Evolutionary conservation across 2,113 vertebrate genomes (phyloP).

Genomic region (Elephas maximus): DNA sequence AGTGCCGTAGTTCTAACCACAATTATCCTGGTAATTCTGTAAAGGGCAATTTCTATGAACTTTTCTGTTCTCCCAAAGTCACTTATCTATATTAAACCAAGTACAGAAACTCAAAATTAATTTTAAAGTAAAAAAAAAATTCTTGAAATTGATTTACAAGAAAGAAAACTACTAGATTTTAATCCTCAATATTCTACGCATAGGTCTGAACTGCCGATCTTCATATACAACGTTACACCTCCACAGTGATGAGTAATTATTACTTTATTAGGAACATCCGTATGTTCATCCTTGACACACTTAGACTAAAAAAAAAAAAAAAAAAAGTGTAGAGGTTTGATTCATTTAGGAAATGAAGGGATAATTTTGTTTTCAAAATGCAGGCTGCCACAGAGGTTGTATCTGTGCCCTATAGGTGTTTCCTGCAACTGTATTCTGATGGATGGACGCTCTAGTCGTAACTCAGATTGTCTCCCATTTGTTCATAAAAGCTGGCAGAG

Average conservation of each 20-base stretch:
- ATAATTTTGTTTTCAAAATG: constrained; percentile 51
- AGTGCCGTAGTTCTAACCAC: background rate
- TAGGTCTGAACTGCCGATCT: background rate
- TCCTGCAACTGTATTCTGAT: background rate
- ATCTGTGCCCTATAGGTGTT: background rate
- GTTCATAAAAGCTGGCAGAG: constrained; percentile 25
- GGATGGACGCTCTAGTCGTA: background rate
- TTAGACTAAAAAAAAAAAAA: background rate
- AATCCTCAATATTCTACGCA: background rate
- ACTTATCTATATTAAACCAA: constrained; percentile 48
- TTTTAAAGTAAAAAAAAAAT: background rate
- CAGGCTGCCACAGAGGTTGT: background rate
- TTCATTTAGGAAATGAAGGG: constrained; percentile 57
- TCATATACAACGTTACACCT: constrained; percentile 24
- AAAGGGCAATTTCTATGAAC: background rate
- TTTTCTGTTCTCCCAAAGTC: background rate
- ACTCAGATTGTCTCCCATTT: constrained; percentile 44
- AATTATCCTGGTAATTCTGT: background rate
- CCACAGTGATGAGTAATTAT: constrained; percentile 45
- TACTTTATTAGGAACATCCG: constrained; percentile 51
- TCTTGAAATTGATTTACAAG: constrained; percentile 1
- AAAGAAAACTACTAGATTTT: background rate
- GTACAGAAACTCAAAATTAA: constrained; percentile 34
- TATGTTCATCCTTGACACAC: constrained; percentile 8
- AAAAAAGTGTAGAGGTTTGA: background rate